Base-by-base conservation (phyloP, 2,888 invertebrate species). In the Rhyacophila evoluta region DNA sequence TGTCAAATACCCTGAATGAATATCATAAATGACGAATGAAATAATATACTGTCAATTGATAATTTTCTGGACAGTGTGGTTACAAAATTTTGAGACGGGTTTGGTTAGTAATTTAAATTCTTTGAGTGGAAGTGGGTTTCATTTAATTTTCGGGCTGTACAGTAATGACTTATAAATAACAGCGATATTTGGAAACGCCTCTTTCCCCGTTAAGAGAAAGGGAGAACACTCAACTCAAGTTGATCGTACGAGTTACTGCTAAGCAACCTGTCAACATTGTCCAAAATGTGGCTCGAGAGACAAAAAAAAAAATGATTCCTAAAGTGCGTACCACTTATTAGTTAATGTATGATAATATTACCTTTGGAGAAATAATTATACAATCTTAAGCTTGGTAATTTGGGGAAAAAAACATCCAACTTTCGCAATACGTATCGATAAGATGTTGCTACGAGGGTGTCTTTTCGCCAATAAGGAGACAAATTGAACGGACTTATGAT, bases 91-190 rank as follows among this genome's bases (percentile, higher is more conserved):
- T 25, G 11, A 36, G 12, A 25, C 11, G 71, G 41, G 68, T 38
- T 41, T 72, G 55, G 25, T 36, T 39, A 41, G 77, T 71, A 78
- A 75, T 78, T 78, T 78, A 74, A 72, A 79, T 79, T 76, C 76
- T 72, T 69, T 37, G 28, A 72, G 29, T 68, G 25, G 55, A 68
- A 41, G 75, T 72, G 55, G 79, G 68, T 12, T 70, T 74, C 78
- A 73, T 81, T 81, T 81, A 80, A 80, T 81, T 81, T 81, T 81
- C 78, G 75, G 74, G 70, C 74, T 78, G 70, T 38, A 74, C 81
- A 75, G 72, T 79, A 81, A 81, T 81, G 81, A 81, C 79, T 78
- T 79, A 79, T 81, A 81, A 81, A 79, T 81, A 77, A 79, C 69
- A 77, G 73, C 39, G 72, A 78, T 81, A 76, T 80, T 81, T 79